Evolutionary conservation across 2,113 vertebrate genomes (phyloP), one percentile per base, ranked within the genome.

Genomic region (Edolisoma coerulescens): DNA sequence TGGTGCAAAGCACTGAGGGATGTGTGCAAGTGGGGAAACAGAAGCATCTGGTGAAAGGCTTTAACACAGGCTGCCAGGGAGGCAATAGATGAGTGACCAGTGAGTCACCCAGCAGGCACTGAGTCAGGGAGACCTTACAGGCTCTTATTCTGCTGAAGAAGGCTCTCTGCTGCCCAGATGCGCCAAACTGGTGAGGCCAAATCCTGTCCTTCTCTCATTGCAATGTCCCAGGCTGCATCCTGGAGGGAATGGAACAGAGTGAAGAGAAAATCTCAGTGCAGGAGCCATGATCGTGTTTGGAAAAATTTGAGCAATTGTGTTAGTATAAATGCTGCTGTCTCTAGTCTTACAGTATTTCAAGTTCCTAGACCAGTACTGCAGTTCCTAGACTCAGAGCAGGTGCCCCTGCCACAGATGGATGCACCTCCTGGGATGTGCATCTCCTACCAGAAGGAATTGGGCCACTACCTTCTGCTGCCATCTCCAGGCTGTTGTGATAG

Each of bases 211-310:
- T 39, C 33, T 42, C 8, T 45, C 9, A 12, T 18, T 37, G 17
- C 37, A 53, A 1, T 49, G 21, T 53, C 39, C 28, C 30, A 45
- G 59, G 26, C 44, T 56, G n/a, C 39, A 53, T 4, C 33, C 16
- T 74, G 53, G 9, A 82, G 45, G 13, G 24, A 11, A 67, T 24
- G 32, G 45, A 74, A 24, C 3, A 41, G 30, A 4, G 12, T n/a
- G 3, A 64, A 50, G 17, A 16, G 8, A 47, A 71, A 67, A 74
- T 89, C 28, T 71, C 22, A 42, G 21, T 4, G 41, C 30, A 44
- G 33, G 21, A 45, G 5, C 1, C 1, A 14, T 14, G 59, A n/a
- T 47, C 30, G 0, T 1, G 2, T 54, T 83, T 67, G 56, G n/a
- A 49, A 80, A 69, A 45, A 35, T 24, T 7, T 61, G 45, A 88